Conservation (phyloP, 2,888 invertebrate species). For the Tigriopus californicus region DNA sequence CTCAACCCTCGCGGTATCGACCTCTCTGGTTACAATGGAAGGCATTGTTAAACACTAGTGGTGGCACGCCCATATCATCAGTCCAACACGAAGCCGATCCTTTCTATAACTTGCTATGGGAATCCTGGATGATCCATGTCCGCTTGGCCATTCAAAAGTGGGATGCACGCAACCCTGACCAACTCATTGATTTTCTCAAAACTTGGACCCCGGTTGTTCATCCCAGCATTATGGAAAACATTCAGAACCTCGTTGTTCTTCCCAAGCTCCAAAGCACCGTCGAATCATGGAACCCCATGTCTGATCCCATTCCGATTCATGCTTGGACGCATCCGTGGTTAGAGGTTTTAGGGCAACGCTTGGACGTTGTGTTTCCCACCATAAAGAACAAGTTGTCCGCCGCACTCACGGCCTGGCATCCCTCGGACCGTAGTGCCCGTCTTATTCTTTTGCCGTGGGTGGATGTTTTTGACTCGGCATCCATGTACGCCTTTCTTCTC, state of each 20-base stretch:
- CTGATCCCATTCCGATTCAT: conserved; percentile 85
- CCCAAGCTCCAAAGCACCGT: conserved; percentile 48
- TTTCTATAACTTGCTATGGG: conserved; percentile 69
- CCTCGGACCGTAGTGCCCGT: conserved; percentile 78
- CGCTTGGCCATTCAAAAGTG: conserved; percentile 49
- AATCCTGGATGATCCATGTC: conserved; percentile 69
- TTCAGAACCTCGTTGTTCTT: conserved; percentile 60
- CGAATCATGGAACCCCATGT: conserved; percentile 81
- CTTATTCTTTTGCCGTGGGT: conserved; percentile 81
- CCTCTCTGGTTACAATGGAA: conserved; percentile 30
- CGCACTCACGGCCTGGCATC: conserved; percentile 85
- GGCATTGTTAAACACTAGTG: conserved; percentile 20
- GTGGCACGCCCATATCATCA: not conserved
- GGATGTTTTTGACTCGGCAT: conserved; percentile 48
- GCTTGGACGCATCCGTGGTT: conserved; percentile 96
- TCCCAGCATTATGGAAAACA: conserved; percentile 58
- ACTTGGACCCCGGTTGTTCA: conserved; percentile 60
- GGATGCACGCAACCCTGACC: conserved; percentile 19
- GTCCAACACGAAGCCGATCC: conserved; percentile 29
- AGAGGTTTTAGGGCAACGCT: conserved; percentile 45
- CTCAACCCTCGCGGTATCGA: conserved; percentile 28
- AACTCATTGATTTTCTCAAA: conserved; percentile 16
- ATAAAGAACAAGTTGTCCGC: conserved; percentile 75
- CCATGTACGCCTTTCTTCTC: conserved; percentile 58
- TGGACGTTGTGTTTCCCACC: conserved; percentile 54